Conservation (phyloP, 2,888 invertebrate species). For the Nineta flava region DNA sequence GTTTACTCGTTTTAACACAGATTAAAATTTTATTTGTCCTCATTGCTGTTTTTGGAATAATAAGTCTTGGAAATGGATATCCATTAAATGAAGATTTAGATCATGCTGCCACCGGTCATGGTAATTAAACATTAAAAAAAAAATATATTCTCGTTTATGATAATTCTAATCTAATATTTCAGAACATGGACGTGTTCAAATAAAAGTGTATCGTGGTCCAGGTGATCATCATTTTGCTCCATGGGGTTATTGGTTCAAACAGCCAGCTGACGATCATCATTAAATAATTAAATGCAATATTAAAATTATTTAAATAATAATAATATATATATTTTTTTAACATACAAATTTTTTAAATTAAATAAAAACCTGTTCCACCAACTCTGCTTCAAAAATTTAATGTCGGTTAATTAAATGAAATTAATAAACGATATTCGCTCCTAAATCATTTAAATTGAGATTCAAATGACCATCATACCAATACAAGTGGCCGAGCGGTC, state of each 20-base stretch:
- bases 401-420: too few species aligned
- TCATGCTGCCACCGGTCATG: constrained; percentile 16
- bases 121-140: constrained; percentile 10
- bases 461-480: too few species aligned
- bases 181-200: constrained; percentile 50
- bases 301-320: not conserved
- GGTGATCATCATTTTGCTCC: constrained; percentile 43
- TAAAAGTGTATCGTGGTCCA: constrained; percentile 58
- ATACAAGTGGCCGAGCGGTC: too few species aligned
- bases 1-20: too few species aligned
- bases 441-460: too few species aligned
- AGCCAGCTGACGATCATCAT: constrained; percentile 43
- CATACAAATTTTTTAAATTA: not conserved
- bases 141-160: not conserved
- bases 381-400: too few species aligned
- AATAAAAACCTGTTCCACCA: not conserved
- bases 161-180: constrained; percentile 8
- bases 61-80: constrained; percentile 5
- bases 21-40: too few species aligned
- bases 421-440: too few species aligned
- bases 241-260: constrained; percentile 59
- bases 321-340: constrained; percentile 3
- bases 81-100: constrained; percentile 16
- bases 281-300: constrained; percentile 10
- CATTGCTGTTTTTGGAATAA: not conserved